Evolutionary conservation across 2,797 vertebrate genomes (phyloP).

Genomic region (Sandelia bainsii): DNA sequence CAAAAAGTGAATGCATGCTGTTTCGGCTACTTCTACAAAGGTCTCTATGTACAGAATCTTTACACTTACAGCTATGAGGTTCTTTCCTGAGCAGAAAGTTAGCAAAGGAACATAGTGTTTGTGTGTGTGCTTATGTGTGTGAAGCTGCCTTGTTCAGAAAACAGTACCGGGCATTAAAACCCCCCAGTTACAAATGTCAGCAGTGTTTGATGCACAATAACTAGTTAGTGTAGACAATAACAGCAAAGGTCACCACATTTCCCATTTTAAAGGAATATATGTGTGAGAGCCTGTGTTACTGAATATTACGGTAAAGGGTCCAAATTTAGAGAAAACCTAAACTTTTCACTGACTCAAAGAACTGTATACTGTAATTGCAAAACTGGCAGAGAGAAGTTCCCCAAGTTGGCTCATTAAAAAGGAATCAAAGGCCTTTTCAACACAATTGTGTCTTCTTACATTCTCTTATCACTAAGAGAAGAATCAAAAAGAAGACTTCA

Average conservation of each 20-base stretch:
- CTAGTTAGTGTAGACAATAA: slow-evolving; percentile 33
- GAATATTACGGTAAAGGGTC: slow-evolving; percentile 30
- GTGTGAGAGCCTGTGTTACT: slow-evolving; percentile 30
- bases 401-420: slow-evolving; percentile 65
- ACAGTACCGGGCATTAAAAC: slow-evolving; percentile 36
- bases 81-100: slow-evolving; percentile 78
- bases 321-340: slow-evolving; percentile 38
- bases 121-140: slow-evolving; percentile 53
- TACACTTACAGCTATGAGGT: slow-evolving; percentile 78
- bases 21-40: slow-evolving; percentile 84
- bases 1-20: slow-evolving; percentile 82
- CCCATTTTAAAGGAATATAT: slow-evolving; percentile 11
- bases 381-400: slow-evolving; percentile 49
- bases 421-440: slow-evolving; percentile 57
- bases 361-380: slow-evolving; percentile 52
- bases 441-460: slow-evolving; percentile 41
- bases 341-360: slow-evolving; percentile 44
- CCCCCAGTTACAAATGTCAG: slow-evolving; percentile 44
- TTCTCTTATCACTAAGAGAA: slow-evolving; percentile 43
- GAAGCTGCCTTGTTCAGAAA: slow-evolving; percentile 70
- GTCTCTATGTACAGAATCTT: slow-evolving; percentile 83
- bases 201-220: slow-evolving; percentile 34
- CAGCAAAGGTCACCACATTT: slow-evolving; percentile 28
- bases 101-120: slow-evolving; percentile 59
- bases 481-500: slow-evolving; percentile 39